Conservation (phyloP, 92 coral and sea anemone species). For the Zoanthus sansibaricus region DNA sequence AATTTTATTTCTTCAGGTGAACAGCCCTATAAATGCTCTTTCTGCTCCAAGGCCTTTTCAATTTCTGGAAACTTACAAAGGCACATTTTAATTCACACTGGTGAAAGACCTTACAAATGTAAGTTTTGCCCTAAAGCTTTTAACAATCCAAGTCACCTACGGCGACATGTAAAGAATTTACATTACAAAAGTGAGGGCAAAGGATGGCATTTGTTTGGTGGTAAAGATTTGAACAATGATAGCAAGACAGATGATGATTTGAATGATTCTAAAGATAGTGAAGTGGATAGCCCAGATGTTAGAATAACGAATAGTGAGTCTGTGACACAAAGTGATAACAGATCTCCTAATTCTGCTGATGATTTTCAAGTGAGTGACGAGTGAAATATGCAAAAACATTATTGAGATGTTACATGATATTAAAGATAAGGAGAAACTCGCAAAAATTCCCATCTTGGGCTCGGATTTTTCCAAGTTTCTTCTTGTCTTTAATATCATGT, state of each 20-base stretch:
- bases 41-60: slow-evolving; percentile 93
- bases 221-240: slow-evolving; percentile 7
- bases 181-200: slow-evolving; percentile 80
- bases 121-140: slow-evolving; percentile 95
- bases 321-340: neutral
- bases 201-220: slow-evolving; percentile 42
- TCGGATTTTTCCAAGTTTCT: too few species aligned
- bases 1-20: slow-evolving; percentile 61
- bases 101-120: slow-evolving; percentile 95
- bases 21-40: slow-evolving; percentile 92
- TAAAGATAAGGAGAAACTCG: too few species aligned
- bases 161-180: slow-evolving; percentile 94
- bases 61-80: slow-evolving; percentile 97
- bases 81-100: slow-evolving; percentile 95
- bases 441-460: too few species aligned
- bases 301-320: neutral
- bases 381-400: too few species aligned
- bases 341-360: neutral
- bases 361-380: too few species aligned
- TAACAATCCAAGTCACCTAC: slow-evolving; percentile 94
- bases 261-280: neutral
- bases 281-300: neutral
- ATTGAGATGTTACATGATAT: too few species aligned
- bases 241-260: slow-evolving; percentile 6
- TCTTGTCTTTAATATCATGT: too few species aligned